Percentiles rank a stretch among this genome's conserved stretches.
Evolutionary conservation across 2,888 invertebrate species (phyloP).

Genomic region (Dendrolimus houi): DNA sequence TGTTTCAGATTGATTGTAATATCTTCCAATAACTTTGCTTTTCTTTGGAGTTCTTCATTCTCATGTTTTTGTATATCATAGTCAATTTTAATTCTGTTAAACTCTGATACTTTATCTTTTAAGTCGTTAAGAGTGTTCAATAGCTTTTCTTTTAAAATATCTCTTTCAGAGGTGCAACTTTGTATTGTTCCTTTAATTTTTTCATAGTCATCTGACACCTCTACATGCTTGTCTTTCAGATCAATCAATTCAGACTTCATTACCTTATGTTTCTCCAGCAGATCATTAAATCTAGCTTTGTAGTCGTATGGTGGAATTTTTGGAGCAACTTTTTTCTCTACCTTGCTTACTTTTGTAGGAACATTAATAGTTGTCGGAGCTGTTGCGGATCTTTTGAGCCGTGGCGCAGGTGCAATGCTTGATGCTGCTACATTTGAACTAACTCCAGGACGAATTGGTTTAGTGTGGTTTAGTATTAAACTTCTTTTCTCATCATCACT

Average conservation of each 20-base stretch:
- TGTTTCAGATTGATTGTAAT: constrained; percentile 53
- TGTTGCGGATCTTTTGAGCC: constrained; percentile 53
- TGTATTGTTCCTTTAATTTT: constrained; percentile 56
- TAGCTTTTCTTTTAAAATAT: constrained; percentile 52
- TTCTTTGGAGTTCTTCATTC: constrained; percentile 55
- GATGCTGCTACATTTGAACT: constrained; percentile 14
- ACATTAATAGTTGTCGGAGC: constrained; percentile 36
- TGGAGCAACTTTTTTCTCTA: constrained; percentile 65
- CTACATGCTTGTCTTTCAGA: constrained; percentile 68
- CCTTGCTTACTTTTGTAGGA: constrained; percentile 45
- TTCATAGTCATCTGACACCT: constrained; percentile 70
- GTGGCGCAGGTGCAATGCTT: constrained; percentile 34
- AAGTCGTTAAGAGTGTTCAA: constrained; percentile 47
- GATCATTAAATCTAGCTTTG: constrained; percentile 78
- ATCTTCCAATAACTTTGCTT: constrained; percentile 56
- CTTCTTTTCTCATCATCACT: constrained; percentile 61
- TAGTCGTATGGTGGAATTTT: constrained; percentile 80
- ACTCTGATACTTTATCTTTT: constrained; percentile 43
- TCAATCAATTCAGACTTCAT: constrained; percentile 71
- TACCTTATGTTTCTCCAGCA: constrained; percentile 76
- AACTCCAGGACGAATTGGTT: constrained; percentile 36
- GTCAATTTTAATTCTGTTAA: constrained; percentile 55
- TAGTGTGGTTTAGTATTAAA: constrained; percentile 57
- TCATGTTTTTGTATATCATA: constrained; percentile 58
- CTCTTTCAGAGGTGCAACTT: constrained; percentile 40